These are phyloP conservation scores for Pristionchus arcanus DNA, from an alignment of 2,888 invertebrate genomes.

Conservation along the genomic window DNA sequence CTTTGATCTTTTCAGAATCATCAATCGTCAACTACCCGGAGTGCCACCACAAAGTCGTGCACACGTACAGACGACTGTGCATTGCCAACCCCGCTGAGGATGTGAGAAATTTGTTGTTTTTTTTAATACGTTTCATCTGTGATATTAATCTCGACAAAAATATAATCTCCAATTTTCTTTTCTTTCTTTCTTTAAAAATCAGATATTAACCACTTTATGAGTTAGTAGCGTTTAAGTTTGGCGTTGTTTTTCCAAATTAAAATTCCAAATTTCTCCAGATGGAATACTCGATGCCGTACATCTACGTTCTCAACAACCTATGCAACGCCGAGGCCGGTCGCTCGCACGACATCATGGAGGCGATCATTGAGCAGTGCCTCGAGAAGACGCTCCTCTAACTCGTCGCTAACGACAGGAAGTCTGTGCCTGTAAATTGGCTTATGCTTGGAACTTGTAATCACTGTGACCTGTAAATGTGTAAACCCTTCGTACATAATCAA, in stretches of 20 bases:
- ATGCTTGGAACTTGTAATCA: not conserved
- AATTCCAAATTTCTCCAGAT: slow-evolving; percentile 77
- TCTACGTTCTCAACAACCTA: slow-evolving; percentile 80
- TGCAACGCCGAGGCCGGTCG: slow-evolving; percentile 58
- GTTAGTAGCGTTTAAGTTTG: too few species aligned
- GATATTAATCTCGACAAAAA: too few species aligned
- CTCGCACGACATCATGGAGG: slow-evolving; percentile 16
- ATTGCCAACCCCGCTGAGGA: slow-evolving; percentile 66
- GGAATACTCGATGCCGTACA: slow-evolving; percentile 80
- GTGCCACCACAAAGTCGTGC: slow-evolving; percentile 80
- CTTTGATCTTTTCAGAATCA: slow-evolving; percentile 40
- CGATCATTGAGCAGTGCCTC: slow-evolving; percentile 24
- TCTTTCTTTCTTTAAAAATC: too few species aligned
- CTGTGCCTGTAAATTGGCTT: not conserved
- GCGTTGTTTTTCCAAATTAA: not conserved
- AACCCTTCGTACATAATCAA: not conserved
- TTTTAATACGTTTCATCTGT: too few species aligned
- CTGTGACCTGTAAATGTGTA: not conserved
- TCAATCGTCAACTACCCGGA: slow-evolving; percentile 68
- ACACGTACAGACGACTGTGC: slow-evolving; percentile 77
- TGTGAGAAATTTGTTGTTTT: not conserved
- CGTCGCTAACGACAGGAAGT: slow-evolving; percentile 14
- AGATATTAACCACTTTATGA: too few species aligned
- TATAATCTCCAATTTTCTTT: too few species aligned
- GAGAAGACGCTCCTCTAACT: not conserved